Percentiles rank a stretch among this genome's conserved stretches.
Conservation (phyloP, 2,797 vertebrate species). For the Labroides dimidiatus region DNA sequence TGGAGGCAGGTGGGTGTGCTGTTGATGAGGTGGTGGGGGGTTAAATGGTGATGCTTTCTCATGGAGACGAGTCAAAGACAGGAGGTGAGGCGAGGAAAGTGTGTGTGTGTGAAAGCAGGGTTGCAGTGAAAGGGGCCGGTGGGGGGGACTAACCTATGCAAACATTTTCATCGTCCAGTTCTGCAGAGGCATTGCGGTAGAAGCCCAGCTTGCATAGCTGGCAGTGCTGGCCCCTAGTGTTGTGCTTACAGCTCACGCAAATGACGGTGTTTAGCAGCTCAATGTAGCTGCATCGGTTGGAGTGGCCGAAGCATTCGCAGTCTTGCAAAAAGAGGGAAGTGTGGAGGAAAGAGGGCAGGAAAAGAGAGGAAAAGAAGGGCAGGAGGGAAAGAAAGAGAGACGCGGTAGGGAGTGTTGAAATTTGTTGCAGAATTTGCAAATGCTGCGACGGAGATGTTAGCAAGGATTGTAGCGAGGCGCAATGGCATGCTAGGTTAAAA, state of each 20-base stretch:
- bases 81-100: slow-evolving; percentile 49
- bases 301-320: slow-evolving; percentile 99
- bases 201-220: slow-evolving; percentile 99
- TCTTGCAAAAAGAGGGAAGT: slow-evolving; percentile 96
- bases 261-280: slow-evolving; percentile 98
- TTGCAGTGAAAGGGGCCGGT: slow-evolving; percentile 45
- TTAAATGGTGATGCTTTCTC: slow-evolving; percentile 50
- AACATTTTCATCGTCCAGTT: slow-evolving; percentile 99
- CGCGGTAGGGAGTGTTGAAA: slow-evolving; percentile 50
- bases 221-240: slow-evolving; percentile 99
- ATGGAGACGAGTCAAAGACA: slow-evolving; percentile 57
- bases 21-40: slow-evolving; percentile 18
- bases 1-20: slow-evolving; percentile 36
- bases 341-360: slow-evolving; percentile 37
- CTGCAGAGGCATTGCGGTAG: slow-evolving; percentile 98
- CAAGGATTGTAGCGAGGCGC: slow-evolving; percentile 79
- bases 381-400: slow-evolving; percentile 52
- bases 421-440: slow-evolving; percentile 61
- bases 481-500: slow-evolving; percentile 88
- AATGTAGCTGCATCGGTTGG: slow-evolving; percentile 99
- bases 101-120: slow-evolving; percentile 48
- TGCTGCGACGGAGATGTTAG: slow-evolving; percentile 71
- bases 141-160: slow-evolving; percentile 97
- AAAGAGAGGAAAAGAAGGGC: slow-evolving; percentile 16
- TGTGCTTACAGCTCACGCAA: slow-evolving; percentile 99